Evolutionary conservation across 2,113 vertebrate species (phyloP).

Genomic region (Promerops cafer): DNA sequence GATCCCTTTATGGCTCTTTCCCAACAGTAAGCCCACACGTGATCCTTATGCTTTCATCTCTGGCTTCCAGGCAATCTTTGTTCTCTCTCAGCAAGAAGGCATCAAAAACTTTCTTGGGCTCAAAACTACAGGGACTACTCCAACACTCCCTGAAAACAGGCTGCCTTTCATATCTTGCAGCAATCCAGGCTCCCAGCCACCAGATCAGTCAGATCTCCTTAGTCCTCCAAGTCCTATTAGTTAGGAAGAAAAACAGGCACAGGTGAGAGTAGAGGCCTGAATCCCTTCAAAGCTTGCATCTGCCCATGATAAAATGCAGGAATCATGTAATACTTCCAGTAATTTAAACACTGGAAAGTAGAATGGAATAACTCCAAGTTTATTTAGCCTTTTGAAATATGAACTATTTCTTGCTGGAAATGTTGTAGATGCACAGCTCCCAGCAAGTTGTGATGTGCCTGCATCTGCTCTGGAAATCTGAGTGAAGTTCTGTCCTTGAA

Average conservation of each 20-base stretch:
- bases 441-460: neutral
- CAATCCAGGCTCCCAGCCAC: neutral
- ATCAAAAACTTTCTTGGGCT: neutral
- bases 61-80: conserved; percentile 15
- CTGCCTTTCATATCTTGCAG: neutral
- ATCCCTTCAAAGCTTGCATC: neutral
- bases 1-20: neutral
- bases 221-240: neutral
- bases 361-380: neutral
- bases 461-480: neutral
- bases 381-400: neutral
- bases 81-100: conserved; percentile 3
- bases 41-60: neutral
- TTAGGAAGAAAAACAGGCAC: conserved; percentile 21
- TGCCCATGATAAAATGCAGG: neutral
- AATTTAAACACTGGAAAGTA: neutral
- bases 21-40: neutral
- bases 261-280: neutral
- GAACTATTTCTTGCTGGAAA: neutral
- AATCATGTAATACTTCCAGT: neutral
- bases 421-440: neutral
- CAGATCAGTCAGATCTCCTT: neutral
- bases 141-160: neutral
- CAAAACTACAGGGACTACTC: neutral
- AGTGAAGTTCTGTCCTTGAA: neutral